Base-by-base conservation (phyloP, 64 coral and sea anemone species). In the Anthopleura sola region DNA sequence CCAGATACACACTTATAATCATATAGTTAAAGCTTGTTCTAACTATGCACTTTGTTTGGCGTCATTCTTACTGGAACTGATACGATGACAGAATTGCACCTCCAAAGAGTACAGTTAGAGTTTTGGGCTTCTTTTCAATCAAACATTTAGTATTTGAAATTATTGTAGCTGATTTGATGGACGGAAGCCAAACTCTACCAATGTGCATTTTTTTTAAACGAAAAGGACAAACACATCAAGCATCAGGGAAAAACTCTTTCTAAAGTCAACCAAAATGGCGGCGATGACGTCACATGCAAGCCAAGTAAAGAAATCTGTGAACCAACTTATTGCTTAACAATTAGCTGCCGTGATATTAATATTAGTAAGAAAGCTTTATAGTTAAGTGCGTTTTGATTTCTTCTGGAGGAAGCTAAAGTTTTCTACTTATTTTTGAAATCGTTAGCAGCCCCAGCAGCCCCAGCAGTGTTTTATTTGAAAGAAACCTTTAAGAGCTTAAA, bases 1-100 rank as follows among this genome's bases (percentile, higher is more conserved):
- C 91, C 95, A 37, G 95, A 98, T 56, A 98, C 95, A 11, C 95
- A 98, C 75, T 48, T 98, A 86, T 98, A 86, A 86, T 53, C 16
- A 15, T 2, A 7, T 53, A 53, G 50, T n/a, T n/a, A n/a, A n/a
- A n/a, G n/a, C 7, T 53, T 53, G 1, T 53, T 14, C 66, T 71
- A 71, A 33, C 13, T 15, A 69, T 33, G 64, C 64, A 71, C 26
- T 71, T 28, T 6, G 24, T 6, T 24, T n/a, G 58, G 50, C 50
- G 16, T 53, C 0, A 14, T 9, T 53, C 50, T 12, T 13, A 53
- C 50, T 53, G 50, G 6, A 53, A 44, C 2, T 44, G 40, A 44
- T 0, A 44, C n/a, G 9, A 2, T 44, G 40, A 44, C 0, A 44
- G 9, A 44, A 44, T 44, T n/a, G n/a, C n/a, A n/a, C n/a, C n/a